These are phyloP conservation scores for Falco biarmicus DNA, from an alignment of 2,797 vertebrate genomes.

Conservation along the genomic window DNA sequence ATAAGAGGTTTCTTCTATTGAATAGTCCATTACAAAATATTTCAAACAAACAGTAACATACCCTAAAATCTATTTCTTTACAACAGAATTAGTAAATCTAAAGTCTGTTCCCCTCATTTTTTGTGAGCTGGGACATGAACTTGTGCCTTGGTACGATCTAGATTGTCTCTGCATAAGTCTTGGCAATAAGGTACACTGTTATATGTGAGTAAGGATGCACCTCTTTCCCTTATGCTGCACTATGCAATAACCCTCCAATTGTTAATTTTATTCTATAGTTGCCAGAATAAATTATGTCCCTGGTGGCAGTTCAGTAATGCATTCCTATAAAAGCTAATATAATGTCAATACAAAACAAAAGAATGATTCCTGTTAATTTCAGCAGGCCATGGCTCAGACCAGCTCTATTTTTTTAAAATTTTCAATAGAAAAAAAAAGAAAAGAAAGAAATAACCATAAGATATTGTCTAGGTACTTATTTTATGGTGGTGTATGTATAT, in stretches of 20 bases:
- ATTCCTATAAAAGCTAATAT: not conserved
- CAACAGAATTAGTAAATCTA: not conserved
- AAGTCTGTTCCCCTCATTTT: not conserved
- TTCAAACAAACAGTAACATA: not conserved
- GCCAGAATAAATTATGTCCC: slow-evolving; percentile 12
- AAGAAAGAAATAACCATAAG: not conserved
- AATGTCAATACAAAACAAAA: slow-evolving; percentile 15
- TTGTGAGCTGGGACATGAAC: not conserved
- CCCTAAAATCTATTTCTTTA: not conserved
- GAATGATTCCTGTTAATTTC: not conserved
- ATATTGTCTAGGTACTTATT: not conserved
- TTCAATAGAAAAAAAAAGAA: not conserved
- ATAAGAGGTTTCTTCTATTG: not conserved
- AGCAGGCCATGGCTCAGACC: not conserved
- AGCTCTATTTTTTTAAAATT: not conserved
- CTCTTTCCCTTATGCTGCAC: not conserved
- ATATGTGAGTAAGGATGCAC: not conserved
- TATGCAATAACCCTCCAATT: not conserved
- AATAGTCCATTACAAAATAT: not conserved
- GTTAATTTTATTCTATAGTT: not conserved
- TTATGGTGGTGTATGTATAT: not conserved
- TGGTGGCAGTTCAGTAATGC: not conserved
- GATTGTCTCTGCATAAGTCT: not conserved
- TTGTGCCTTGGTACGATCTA: not conserved
- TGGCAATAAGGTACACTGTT: not conserved